Conservation (phyloP, 2,113 vertebrate genomes). For the Columbina picui region DNA sequence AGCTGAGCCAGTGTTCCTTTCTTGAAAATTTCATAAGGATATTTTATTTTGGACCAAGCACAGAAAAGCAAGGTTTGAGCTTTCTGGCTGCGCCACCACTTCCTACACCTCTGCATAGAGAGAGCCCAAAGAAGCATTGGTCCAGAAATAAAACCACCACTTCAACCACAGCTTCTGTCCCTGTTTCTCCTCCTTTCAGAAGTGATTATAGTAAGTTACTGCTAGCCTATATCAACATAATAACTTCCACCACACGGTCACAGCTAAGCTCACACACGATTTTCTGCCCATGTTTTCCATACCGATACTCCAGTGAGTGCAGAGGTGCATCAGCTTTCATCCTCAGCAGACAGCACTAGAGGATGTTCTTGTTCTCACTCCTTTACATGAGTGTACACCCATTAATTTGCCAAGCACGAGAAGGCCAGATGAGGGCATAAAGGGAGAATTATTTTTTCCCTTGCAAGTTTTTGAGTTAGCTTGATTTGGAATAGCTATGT, state of each 20-base stretch:
- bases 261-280: background rate
- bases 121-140: background rate
- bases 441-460: background rate
- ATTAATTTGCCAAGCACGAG: background rate
- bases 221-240: background rate
- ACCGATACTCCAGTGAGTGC: background rate
- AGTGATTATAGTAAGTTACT: background rate
- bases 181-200: background rate
- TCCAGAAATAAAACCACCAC: background rate
- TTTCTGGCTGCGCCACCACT: background rate
- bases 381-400: background rate
- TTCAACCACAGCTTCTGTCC: background rate
- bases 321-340: background rate
- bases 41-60: background rate
- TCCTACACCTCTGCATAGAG: background rate
- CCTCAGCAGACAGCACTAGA: background rate
- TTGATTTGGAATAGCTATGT: slow-evolving; percentile 13
- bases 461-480: background rate
- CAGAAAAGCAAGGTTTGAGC: background rate
- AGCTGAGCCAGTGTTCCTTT: background rate
- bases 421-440: background rate
- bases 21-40: background rate
- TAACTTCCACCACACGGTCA: background rate
- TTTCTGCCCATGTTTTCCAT: background rate
- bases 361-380: background rate